Conservation (phyloP, 1,140 invertebrate genomes). For the Hydropsyche tenuis region DNA sequence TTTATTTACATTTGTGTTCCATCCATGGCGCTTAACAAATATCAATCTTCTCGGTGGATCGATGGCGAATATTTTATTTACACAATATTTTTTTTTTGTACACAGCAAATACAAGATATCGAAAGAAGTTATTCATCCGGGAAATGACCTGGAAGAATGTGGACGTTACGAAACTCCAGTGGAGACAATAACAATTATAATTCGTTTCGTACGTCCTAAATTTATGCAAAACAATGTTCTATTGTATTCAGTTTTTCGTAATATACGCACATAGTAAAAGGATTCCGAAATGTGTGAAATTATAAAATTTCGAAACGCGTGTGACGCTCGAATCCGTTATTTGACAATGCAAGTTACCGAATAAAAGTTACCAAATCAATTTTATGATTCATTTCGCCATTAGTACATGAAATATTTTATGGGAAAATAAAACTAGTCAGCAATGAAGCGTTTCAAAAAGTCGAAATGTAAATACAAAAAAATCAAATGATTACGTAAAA, state of each 20-base stretch:
- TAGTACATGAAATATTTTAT: no score
- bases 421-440: no score
- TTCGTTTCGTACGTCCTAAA: not conserved
- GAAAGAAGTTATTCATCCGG: not conserved
- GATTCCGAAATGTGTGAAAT: no score
- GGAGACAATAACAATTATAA: slow-evolving; percentile 1
- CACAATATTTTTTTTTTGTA: not conserved
- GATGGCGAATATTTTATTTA: not conserved
- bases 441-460: no score
- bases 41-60: not conserved
- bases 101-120: not conserved
- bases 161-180: not conserved
- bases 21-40: slow-evolving; percentile 7
- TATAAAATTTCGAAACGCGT: no score
- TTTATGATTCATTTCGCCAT: no score
- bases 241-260: not conserved
- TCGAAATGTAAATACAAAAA: no score
- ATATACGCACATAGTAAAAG: no score
- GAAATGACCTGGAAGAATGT: slow-evolving; percentile 2
- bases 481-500: no score
- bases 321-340: no score
- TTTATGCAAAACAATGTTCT: not conserved
- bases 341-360: no score
- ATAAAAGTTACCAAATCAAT: no score
- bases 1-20: not conserved